A percentile compares a stretch with the other conserved stretches of the same genome.
Evolutionary conservation across 2,113 vertebrate genomes (phyloP).

Genomic region (Galemys pyrenaicus): DNA sequence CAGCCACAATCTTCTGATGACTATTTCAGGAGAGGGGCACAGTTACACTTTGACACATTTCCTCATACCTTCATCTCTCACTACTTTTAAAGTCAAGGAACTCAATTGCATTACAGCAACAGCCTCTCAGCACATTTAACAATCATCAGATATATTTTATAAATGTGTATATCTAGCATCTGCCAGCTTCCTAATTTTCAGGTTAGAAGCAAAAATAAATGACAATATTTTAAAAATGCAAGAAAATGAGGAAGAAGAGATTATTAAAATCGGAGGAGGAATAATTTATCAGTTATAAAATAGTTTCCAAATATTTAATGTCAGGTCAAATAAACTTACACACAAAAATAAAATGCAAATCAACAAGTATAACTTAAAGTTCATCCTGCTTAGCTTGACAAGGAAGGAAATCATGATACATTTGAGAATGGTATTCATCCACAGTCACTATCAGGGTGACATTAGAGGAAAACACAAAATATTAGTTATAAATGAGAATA

Average conservation of each 20-base stretch:
- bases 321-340: neutral
- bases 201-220: neutral
- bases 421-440: neutral
- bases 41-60: neutral
- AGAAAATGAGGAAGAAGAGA: neutral
- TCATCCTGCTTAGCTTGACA: neutral
- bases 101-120: neutral
- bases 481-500: neutral
- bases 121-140: neutral
- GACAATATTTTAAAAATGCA: conserved; percentile 6
- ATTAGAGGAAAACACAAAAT: neutral
- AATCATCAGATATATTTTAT: neutral
- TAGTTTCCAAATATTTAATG: conserved; percentile 29
- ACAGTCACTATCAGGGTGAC: neutral
- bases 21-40: neutral
- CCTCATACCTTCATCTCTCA: neutral
- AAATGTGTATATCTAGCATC: neutral
- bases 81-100: neutral
- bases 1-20: neutral
- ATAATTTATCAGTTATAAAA: conserved; percentile 20
- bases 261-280: conserved; percentile 4
- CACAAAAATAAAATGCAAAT: neutral
- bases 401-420: neutral
- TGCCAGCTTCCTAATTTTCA: neutral
- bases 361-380: conserved; percentile 25